Conservation (phyloP, 1,140 invertebrate genomes). For the Pomacea maculata region DNA sequence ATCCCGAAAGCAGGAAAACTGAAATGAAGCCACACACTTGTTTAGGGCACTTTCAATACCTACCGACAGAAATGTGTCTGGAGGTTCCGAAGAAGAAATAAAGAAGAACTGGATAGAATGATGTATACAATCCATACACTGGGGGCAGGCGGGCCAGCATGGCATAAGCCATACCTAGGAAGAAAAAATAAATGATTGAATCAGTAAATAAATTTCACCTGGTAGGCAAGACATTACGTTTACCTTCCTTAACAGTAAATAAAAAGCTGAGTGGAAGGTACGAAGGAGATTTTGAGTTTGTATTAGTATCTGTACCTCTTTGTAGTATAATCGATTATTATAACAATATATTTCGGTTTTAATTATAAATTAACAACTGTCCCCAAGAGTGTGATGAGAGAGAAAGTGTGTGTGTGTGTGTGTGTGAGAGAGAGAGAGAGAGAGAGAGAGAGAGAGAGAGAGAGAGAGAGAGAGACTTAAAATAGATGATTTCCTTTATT, state of each 20-base stretch:
- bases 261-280: no score
- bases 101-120: conserved; percentile 66
- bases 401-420: background rate
- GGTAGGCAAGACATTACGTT: background rate
- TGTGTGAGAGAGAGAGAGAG: no score
- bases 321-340: no score
- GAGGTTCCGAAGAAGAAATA: conserved; percentile 68
- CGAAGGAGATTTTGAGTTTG: background rate
- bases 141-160: conserved; percentile 62
- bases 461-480: conserved; percentile 1
- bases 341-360: no score
- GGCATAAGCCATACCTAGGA: conserved; percentile 65
- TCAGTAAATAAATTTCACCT: background rate
- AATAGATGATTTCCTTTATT: background rate
- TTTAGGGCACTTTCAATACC: conserved; percentile 19
- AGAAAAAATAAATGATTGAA: background rate
- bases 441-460: conserved; percentile 1
- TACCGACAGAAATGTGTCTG: conserved; percentile 65
- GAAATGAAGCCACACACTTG: no score
- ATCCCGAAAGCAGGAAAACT: no score
- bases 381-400: background rate
- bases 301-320: background rate
- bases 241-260: no score
- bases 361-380: background rate
- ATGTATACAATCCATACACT: conserved; percentile 65